phyloP scores from a whole-genome alignment of 2,797 vertebrate species.

The Luscinia megarhynchos region DNA sequence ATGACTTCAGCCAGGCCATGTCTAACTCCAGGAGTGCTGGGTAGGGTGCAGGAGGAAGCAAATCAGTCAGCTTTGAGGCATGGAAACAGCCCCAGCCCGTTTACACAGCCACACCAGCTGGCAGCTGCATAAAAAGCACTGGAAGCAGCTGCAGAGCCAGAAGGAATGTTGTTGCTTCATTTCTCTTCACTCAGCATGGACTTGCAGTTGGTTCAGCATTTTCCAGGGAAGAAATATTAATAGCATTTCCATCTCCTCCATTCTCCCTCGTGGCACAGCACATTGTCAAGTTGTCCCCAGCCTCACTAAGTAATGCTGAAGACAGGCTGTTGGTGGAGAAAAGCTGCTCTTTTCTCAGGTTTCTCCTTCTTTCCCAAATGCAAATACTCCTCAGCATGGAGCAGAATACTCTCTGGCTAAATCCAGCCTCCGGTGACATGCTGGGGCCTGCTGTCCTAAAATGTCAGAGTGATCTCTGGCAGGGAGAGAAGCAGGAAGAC shows the following conservation, averaged over 20 bases:
- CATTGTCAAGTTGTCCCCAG: neutral
- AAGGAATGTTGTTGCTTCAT: neutral
- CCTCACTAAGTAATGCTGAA: neutral
- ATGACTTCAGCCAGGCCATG: neutral
- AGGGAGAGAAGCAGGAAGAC: neutral
- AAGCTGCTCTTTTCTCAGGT: neutral
- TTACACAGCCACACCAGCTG: neutral
- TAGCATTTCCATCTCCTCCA: neutral
- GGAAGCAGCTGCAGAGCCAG: conserved; percentile 44
- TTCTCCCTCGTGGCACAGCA: neutral
- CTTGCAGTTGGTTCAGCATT: neutral
- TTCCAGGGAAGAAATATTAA: conserved; percentile 19
- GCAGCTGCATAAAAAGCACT: neutral
- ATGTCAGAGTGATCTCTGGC: neutral
- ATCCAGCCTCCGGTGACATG: neutral
- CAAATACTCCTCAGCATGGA: neutral
- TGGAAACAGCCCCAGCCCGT: neutral
- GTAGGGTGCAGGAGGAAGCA: neutral
- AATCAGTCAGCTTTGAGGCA: neutral
- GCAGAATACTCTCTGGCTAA: neutral
- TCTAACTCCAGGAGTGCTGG: neutral
- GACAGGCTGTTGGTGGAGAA: neutral
- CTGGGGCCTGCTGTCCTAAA: neutral
- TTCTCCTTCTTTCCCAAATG: neutral
- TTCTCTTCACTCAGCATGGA: neutral